Base-by-base conservation (phyloP, 2,113 vertebrate genomes). In the Scomber colias region DNA sequence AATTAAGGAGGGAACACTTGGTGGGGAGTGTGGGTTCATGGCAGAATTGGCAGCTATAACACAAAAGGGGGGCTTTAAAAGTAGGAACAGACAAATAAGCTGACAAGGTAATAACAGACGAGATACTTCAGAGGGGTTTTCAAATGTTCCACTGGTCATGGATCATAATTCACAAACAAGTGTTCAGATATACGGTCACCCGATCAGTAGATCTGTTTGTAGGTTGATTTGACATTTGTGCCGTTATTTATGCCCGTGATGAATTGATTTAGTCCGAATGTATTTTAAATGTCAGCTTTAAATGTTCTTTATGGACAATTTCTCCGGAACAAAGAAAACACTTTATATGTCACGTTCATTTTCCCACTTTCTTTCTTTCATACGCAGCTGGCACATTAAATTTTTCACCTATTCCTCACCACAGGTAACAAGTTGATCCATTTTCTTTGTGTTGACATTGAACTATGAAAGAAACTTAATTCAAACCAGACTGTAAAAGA, bases 1-100 rank as follows among this genome's bases (percentile, higher is more conserved):
- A 90, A 93, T 93, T 92, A 93, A 88, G 91, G 87, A 69, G 77
- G 35, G 79, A 82, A 57, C 73, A 59, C 71, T 89, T 50, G 75
- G 68, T 62, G 80, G 78, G 73, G 81, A 83, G 80, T 40, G 83
- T 40, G 69, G 15, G 82, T 53, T 85, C 60, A 54, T 78, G 75
- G 83, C 45, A 30, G 71, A 84, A 82, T 82, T 87, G 84, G 82
- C 80, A 87, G 88, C 68, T 83, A 57, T 71, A 81, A 78, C 75
- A 70, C 6, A 5, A 5, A 71, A 61, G 62, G 57, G 55, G 63
- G 74, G 45, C 13, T 67, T 67, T 35, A 78, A 84, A 60, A 56
- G 71, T 62, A 53, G 24, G 50, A 79, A 45, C 57, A 62, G 72
- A 91, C 82, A 91, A 91, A 93, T 88, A 88, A 71, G 71, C 57